Evolutionary conservation across 2,888 invertebrate genomes (phyloP).

Genomic region (Buathra laborator): DNA sequence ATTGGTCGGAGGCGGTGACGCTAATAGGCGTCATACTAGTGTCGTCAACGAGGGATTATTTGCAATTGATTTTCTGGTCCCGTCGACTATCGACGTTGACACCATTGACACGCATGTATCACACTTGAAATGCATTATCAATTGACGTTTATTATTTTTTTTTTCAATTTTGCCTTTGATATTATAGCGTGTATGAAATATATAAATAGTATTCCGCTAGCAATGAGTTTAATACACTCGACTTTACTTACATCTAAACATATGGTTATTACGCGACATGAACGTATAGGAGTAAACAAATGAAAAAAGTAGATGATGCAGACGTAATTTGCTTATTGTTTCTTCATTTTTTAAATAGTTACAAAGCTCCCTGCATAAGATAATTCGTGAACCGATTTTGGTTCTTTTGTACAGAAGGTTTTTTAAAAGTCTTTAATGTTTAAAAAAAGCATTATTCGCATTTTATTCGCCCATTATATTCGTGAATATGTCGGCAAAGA

Average conservation of each 20-base stretch:
- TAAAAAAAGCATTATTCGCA: too few species aligned
- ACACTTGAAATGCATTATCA: not conserved
- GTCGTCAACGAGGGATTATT: conserved; percentile 36
- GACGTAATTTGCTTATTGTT: too few species aligned
- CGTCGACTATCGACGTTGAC: conserved; percentile 21
- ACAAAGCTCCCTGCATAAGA: too few species aligned
- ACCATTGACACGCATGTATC: not conserved
- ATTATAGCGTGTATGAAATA: not conserved
- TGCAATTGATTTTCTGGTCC: conserved; percentile 54
- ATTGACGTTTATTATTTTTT: conserved; percentile 4
- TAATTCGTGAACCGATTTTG: too few species aligned
- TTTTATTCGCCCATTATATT: too few species aligned
- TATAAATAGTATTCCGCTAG: not conserved
- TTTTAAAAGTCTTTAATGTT: too few species aligned
- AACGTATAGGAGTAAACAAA: not conserved
- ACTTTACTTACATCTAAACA: not conserved
- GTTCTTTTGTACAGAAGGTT: too few species aligned
- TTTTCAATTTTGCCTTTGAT: not conserved
- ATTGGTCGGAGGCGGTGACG: conserved; percentile 26
- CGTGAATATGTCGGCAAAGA: too few species aligned
- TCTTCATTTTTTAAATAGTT: too few species aligned
- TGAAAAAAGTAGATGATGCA: too few species aligned
- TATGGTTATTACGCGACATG: not conserved
- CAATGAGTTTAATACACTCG: not conserved
- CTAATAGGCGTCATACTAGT: conserved; percentile 23